phyloP scores from a whole-genome alignment of 2,797 vertebrate genomes.

The Moxostoma hubbsi region DNA sequence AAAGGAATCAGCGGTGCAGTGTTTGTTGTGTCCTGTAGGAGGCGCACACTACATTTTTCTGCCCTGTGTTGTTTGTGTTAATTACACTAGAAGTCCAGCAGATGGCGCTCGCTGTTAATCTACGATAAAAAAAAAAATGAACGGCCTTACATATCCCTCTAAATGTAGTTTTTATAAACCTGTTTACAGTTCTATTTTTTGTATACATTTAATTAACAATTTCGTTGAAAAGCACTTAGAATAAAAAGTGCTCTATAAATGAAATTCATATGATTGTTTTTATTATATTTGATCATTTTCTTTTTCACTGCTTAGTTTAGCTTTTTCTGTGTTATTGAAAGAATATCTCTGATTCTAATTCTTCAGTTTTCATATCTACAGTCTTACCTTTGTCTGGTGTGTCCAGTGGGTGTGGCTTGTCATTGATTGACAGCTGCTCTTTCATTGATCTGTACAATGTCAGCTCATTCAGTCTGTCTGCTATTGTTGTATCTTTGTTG shows the following conservation, averaged over 20 bases:
- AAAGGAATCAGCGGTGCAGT: conserved; percentile 29
- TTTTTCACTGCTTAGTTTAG: no score
- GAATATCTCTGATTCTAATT: no score
- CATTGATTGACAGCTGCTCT: conserved; percentile 40
- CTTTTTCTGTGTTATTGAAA: no score
- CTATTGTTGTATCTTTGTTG: conserved; percentile 10
- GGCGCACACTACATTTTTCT: neutral
- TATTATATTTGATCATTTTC: no score
- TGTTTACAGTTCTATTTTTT: neutral
- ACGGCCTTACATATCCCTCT: neutral
- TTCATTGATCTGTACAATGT: conserved; percentile 34
- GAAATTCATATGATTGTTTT: no score
- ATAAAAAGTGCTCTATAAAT: no score
- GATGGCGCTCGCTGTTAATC: conserved; percentile 19
- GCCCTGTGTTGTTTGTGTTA: neutral
- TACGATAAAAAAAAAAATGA: neutral
- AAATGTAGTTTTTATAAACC: neutral
- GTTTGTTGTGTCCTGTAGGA: conserved; percentile 9
- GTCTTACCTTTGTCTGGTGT: conserved; percentile 51
- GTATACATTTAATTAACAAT: neutral
- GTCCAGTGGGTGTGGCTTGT: conserved; percentile 14
- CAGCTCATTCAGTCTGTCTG: conserved; percentile 33
- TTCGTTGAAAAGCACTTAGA: no score
- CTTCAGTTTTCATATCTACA: neutral
- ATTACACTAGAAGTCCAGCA: conserved; percentile 1